Percentiles rank a stretch among this genome's conserved stretches.
phyloP scores from a whole-genome alignment of 2,113 vertebrate genomes.

The Corvus moneduloides region DNA sequence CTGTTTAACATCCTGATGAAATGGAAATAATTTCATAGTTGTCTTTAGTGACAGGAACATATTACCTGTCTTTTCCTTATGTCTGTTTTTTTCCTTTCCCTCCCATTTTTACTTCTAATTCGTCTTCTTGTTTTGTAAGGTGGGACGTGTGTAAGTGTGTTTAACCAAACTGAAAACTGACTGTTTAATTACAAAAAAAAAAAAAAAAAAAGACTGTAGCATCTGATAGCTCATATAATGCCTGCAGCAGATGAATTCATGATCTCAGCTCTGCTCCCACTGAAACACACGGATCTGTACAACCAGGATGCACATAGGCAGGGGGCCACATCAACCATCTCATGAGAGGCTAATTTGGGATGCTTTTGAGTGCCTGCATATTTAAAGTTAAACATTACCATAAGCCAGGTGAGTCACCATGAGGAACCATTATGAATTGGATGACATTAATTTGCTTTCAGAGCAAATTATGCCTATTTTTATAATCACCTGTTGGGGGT shows the following conservation, averaged over 20 bases:
- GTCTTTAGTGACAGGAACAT: not conserved
- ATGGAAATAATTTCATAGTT: not conserved
- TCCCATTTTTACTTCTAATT: not conserved
- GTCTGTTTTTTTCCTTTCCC: accelerated
- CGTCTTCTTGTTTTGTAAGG: not conserved
- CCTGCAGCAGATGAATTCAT: not conserved
- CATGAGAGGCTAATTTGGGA: not conserved
- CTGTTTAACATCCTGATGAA: not conserved
- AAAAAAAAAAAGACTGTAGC: not conserved
- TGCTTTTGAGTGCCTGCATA: not conserved
- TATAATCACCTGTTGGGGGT: not conserved
- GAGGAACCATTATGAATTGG: not conserved
- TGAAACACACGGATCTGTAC: not conserved
- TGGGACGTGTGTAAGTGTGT: not conserved
- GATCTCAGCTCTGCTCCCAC: not conserved
- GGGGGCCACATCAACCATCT: not conserved
- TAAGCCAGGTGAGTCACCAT: not conserved
- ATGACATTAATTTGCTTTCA: not conserved
- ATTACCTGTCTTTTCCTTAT: not conserved
- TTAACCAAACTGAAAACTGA: not conserved
- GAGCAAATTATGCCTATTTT: not conserved
- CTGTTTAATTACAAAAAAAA: not conserved
- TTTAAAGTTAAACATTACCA: not conserved
- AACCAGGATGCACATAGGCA: accelerated
- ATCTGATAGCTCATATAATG: not conserved